Conservation (phyloP, 2,797 vertebrate genomes). For the Xiphophorus birchmanni region DNA sequence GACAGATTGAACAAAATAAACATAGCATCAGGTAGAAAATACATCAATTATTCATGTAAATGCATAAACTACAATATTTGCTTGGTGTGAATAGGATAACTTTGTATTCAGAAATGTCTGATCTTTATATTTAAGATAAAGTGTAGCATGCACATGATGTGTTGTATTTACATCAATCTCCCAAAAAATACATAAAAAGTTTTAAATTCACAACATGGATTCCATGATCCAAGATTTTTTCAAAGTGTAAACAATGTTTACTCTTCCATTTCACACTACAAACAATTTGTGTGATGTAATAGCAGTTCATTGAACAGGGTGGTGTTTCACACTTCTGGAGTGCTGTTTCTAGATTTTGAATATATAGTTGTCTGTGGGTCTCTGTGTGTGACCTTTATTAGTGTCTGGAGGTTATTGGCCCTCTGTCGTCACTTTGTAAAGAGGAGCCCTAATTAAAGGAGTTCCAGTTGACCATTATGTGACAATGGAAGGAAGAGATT, state of each 20-base stretch:
- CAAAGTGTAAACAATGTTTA: not conserved
- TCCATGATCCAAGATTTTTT: not conserved
- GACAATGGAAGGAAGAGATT: constrained; percentile 78
- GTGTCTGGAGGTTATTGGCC: constrained; percentile 74
- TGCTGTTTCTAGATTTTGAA: constrained; percentile 28
- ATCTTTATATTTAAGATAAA: not conserved
- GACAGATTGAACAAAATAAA: not conserved
- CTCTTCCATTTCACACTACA: not conserved
- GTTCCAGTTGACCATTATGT: constrained; percentile 73
- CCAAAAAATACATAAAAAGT: not conserved
- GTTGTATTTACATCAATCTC: not conserved
- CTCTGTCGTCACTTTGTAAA: constrained; percentile 72
- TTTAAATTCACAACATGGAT: not conserved
- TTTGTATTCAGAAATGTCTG: not conserved
- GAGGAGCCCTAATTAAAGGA: constrained; percentile 81
- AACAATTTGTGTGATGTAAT: constrained; percentile 26
- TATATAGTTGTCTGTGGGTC: constrained; percentile 39
- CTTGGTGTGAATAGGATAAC: not conserved
- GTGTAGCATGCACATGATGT: not conserved
- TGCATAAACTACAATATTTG: not conserved
- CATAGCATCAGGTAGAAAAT: not conserved
- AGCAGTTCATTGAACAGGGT: constrained; percentile 31
- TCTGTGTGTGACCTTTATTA: constrained; percentile 74
- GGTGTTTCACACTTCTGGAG: constrained; percentile 23
- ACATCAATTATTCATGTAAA: not conserved